Evolutionary conservation across 1,140 invertebrate genomes (phyloP).

Genomic region (Eriocheir sinensis): DNA sequence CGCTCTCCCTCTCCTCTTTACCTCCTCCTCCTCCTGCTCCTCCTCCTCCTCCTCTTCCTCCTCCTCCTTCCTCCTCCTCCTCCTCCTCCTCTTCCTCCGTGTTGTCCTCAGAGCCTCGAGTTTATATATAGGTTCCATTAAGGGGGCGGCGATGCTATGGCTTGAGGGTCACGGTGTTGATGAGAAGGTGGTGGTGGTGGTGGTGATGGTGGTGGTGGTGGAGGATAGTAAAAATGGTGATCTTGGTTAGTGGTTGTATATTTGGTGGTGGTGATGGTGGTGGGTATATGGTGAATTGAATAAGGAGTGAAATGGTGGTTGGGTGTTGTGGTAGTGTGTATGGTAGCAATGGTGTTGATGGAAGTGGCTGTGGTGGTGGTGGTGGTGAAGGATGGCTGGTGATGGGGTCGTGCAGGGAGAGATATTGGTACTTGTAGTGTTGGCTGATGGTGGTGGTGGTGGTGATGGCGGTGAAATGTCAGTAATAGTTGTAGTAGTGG

Average conservation of each 20-base stretch:
- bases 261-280: no score
- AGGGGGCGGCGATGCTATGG: neutral
- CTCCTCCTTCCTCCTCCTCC: conserved; percentile 19
- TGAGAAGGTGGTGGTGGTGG: neutral
- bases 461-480: neutral
- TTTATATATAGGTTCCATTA: conserved; percentile 19
- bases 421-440: neutral
- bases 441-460: neutral
- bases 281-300: no score
- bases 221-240: no score
- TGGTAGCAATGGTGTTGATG: neutral
- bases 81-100: neutral
- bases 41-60: no score
- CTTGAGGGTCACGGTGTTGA: neutral
- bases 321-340: neutral
- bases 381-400: neutral
- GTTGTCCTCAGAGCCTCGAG: neutral
- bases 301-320: no score
- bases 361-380: neutral
- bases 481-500: neutral
- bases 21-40: no score
- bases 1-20: neutral
- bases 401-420: neutral
- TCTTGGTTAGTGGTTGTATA: no score
- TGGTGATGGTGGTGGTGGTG: no score